These are phyloP conservation scores for Gymnocephalus cernua DNA, from an alignment of 2,113 vertebrate genomes.

Conservation along the genomic window DNA sequence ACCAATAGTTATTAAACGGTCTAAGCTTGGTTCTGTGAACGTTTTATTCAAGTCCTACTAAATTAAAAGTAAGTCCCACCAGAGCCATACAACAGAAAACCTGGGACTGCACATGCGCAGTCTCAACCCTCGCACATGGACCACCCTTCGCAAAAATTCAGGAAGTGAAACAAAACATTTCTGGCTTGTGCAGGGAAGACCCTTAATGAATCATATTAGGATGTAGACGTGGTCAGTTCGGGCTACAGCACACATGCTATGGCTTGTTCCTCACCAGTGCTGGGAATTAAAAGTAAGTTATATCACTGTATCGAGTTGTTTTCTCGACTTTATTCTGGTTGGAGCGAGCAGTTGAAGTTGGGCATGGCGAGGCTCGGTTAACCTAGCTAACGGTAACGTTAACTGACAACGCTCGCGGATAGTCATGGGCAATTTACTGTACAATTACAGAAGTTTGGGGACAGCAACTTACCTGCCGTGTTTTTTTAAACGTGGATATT, in stretches of 20 bases:
- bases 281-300: slow-evolving; percentile 71
- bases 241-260: slow-evolving; percentile 48
- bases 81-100: neutral
- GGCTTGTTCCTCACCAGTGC: slow-evolving; percentile 33
- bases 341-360: slow-evolving; percentile 22
- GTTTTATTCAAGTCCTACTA: neutral
- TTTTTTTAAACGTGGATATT: neutral
- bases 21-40: neutral
- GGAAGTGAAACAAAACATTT: slow-evolving; percentile 83
- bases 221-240: slow-evolving; percentile 61
- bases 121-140: slow-evolving; percentile 60
- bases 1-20: neutral
- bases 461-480: neutral
- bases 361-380: slow-evolving; percentile 41
- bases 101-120: slow-evolving; percentile 60
- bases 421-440: neutral
- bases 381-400: slow-evolving; percentile 49
- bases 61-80: neutral
- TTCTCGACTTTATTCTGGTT: neutral
- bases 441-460: neutral
- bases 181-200: slow-evolving; percentile 29
- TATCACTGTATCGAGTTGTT: neutral
- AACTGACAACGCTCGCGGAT: neutral
- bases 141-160: slow-evolving; percentile 67
- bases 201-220: slow-evolving; percentile 47